Evolutionary conservation across 2,888 invertebrate genomes (phyloP), one percentile per base, ranked within the genome.

Genomic region (Petrolisthes manimaculis): DNA sequence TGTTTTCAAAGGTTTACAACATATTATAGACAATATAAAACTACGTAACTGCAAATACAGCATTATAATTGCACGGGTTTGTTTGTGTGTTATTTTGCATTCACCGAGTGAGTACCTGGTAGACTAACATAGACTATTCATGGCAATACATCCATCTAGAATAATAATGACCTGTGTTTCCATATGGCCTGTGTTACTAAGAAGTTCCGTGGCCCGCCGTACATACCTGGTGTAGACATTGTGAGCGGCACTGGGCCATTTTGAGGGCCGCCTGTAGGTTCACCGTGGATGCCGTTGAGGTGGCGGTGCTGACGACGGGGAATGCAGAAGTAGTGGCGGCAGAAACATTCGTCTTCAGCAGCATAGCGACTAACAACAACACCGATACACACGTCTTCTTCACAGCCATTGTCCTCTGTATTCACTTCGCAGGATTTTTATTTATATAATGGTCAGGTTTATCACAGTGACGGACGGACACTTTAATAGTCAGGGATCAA

Each of bases 191-290:
- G 6, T n/a, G n/a, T n/a, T n/a, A n/a, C n/a, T n/a, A n/a, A n/a
- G n/a, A n/a, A n/a, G n/a, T n/a, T n/a, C n/a, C n/a, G n/a, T n/a
- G n/a, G n/a, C n/a, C n/a, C n/a, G n/a, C n/a, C n/a, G n/a, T n/a
- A n/a, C 84, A 78, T 74, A 88, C 88, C 88, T 84, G 61, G 37
- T 88, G 84, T 3, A 88, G 74, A 24, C 88, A 88, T 18, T 84
- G 81, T n/a, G 88, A 84, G 51, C 88, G 69, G 56, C 88, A 88
- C 67, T 88, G 88, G 24, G 88, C 88, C 84, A 84, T 88, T 69
- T 88, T 88, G 54, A 88, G 67, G 54, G 88, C 84, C 12, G 74
- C 56, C n/a, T 88, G 88, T 9, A 88, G 67, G 55, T 88, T 84
- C 14, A 88, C 54, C n/a, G 75, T 81, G 14, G 82, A 75, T 2